Percentiles rank a stretch among this genome's conserved stretches.
Conservation (phyloP, 2,113 vertebrate species). For the Pipra filicauda region DNA sequence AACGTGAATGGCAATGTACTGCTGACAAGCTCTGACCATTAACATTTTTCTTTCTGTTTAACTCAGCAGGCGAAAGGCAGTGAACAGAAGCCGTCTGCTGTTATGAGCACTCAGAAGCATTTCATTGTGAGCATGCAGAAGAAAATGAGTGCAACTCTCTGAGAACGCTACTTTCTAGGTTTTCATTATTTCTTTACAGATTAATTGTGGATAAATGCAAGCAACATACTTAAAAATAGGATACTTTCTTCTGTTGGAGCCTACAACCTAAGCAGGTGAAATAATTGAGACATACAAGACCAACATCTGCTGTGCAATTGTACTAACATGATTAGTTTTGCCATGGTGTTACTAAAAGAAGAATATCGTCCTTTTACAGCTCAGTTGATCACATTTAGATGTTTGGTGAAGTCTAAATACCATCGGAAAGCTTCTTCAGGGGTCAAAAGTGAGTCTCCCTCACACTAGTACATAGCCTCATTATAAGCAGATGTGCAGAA, state of each 20-base stretch:
- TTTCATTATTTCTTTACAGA: conserved; percentile 22
- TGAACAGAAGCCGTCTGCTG: conserved; percentile 54
- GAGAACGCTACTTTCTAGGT: conserved; percentile 15
- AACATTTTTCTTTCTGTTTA: conserved; percentile 67
- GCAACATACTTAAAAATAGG: conserved; percentile 12
- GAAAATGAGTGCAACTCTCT: not conserved
- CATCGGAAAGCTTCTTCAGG: not conserved
- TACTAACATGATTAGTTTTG: conserved; percentile 36
- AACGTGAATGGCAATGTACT: conserved; percentile 58
- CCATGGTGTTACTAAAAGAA: conserved; percentile 21
- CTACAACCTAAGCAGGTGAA: conserved; percentile 39
- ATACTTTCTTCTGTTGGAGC: not conserved
- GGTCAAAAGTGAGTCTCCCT: not conserved
- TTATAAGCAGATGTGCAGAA: not conserved
- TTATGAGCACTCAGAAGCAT: conserved; percentile 43
- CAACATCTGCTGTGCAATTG: conserved; percentile 12
- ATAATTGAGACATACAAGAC: conserved; percentile 41
- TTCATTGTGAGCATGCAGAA: not conserved
- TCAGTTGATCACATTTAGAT: conserved; percentile 30
- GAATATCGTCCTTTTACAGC: not conserved
- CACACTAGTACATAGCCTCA: not conserved
- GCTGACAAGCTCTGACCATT: conserved; percentile 66
- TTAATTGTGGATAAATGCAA: conserved; percentile 6
- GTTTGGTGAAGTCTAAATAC: conserved; percentile 2
- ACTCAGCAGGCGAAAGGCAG: conserved; percentile 63